A percentile compares a stretch with the other conserved stretches of the same genome.
Evolutionary conservation across 2,113 vertebrate species (phyloP).

Genomic region (Anarrhichthys ocellatus): DNA sequence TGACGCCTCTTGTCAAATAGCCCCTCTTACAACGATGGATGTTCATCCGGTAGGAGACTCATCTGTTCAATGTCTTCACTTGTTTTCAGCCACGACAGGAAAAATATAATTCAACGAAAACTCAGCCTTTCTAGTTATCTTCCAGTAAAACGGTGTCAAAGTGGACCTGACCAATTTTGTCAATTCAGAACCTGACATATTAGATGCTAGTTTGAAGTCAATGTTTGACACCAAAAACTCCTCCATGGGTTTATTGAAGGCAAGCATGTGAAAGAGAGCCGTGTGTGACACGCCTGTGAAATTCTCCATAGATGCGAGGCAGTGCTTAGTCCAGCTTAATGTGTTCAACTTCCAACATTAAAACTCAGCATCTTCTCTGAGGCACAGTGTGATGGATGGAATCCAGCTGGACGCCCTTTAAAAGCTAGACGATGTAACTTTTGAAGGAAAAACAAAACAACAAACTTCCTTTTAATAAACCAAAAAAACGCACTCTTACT

Average conservation of each 20-base stretch:
- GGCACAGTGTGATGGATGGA: not conserved
- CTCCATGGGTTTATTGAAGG: not conserved
- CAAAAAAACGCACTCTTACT: not conserved
- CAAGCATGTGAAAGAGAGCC: not conserved
- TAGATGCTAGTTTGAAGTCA: not conserved
- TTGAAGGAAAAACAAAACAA: not conserved
- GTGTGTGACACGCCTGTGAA: too few relatives aligned
- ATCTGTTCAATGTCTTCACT: not conserved
- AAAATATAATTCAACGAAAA: not conserved
- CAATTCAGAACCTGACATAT: not conserved
- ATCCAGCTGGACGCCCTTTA: not conserved
- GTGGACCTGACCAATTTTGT: not conserved
- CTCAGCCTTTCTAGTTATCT: not conserved
- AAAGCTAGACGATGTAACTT: not conserved
- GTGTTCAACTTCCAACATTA: not conserved
- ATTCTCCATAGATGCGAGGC: not conserved
- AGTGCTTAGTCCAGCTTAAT: not conserved
- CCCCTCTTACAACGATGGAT: not conserved
- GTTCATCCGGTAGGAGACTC: not conserved
- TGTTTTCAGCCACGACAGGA: not conserved
- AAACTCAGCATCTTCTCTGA: not conserved
- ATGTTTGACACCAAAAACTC: not conserved
- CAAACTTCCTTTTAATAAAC: not conserved
- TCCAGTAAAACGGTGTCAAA: not conserved
- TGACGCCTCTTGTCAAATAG: conserved; percentile 11